Evolutionary conservation across 2,113 vertebrate genomes (phyloP).

Genomic region (Lates calcarifer): DNA sequence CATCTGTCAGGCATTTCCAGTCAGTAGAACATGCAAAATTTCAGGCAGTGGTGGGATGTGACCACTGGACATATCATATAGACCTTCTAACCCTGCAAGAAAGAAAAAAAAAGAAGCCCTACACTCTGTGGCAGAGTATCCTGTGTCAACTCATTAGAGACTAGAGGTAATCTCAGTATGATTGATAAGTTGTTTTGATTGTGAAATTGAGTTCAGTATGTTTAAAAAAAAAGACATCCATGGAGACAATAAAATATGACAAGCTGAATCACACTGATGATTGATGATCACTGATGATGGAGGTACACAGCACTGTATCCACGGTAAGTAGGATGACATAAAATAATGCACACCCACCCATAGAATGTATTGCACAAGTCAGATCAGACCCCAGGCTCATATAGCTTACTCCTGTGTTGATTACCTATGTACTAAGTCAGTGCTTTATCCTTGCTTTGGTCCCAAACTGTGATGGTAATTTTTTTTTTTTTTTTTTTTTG

Average conservation of each 20-base stretch:
- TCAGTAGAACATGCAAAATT: background rate
- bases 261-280: constrained; percentile 32
- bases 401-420: too few relatives aligned
- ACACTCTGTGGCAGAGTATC: background rate
- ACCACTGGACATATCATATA: background rate
- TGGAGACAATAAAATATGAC: constrained; percentile 5
- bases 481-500: too few relatives aligned
- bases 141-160: constrained; percentile 24
- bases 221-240: background rate
- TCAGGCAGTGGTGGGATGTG: background rate
- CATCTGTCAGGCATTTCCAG: background rate
- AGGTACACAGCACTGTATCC: constrained; percentile 1
- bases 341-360: background rate
- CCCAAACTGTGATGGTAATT: too few relatives aligned
- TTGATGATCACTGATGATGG: constrained; percentile 23
- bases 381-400: background rate
- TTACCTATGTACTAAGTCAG: too few relatives aligned
- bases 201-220: constrained; percentile 4
- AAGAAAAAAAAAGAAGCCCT: background rate
- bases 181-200: constrained; percentile 36
- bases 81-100: background rate
- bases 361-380: background rate
- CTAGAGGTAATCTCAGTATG: constrained; percentile 4
- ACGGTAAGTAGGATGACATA: background rate
- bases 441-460: too few relatives aligned